Evolutionary conservation across 2,797 vertebrate genomes (phyloP).

Genomic region (Zenarchopterus dispar): DNA sequence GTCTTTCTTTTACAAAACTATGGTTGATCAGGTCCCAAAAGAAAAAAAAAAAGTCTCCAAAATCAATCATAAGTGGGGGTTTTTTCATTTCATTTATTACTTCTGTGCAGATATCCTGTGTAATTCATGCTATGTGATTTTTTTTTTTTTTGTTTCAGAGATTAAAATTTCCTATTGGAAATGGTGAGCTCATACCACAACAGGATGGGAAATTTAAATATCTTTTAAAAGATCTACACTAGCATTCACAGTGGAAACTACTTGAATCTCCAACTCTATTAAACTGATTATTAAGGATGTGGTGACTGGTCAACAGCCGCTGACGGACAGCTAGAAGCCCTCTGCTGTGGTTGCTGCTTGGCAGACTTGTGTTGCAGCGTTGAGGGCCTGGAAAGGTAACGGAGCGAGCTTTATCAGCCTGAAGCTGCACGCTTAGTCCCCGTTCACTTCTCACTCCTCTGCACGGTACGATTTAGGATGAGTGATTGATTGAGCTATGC

Average conservation of each 20-base stretch:
- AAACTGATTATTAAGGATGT: neutral
- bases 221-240: neutral
- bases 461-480: slow-evolving; percentile 40
- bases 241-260: neutral
- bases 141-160: neutral
- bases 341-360: slow-evolving; percentile 30
- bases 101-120: neutral
- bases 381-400: slow-evolving; percentile 16
- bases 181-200: no score
- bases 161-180: no score
- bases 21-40: no score
- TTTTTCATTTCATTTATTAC: no score
- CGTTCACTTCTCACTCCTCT: slow-evolving; percentile 22
- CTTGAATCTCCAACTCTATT: neutral
- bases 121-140: neutral
- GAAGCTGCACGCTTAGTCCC: slow-evolving; percentile 14
- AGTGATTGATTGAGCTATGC: slow-evolving; percentile 40
- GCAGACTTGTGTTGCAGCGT: slow-evolving; percentile 31
- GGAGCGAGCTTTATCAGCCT: slow-evolving; percentile 49
- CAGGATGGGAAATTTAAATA: no score
- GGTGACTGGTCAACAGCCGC: slow-evolving; percentile 10
- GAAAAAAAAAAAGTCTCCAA: no score
- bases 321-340: slow-evolving; percentile 16
- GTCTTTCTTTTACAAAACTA: no score
- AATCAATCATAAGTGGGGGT: no score